A percentile compares a stretch with the other conserved stretches of the same genome.
phyloP scores from a whole-genome alignment of 2,113 vertebrate genomes.

The Tor tambroides region DNA sequence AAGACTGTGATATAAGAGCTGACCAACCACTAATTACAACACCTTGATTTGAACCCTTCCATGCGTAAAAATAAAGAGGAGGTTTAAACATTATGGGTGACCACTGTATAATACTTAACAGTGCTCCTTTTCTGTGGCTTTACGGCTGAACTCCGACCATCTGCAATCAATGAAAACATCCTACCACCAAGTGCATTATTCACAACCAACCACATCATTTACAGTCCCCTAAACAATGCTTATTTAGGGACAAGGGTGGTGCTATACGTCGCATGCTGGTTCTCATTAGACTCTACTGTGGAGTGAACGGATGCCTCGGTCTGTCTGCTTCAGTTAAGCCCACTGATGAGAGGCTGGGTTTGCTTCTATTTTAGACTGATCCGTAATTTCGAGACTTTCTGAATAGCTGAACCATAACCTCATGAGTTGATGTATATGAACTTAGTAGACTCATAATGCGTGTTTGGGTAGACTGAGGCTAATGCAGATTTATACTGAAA shows the following conservation, averaged over 20 bases:
- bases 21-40: conserved; percentile 23
- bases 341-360: conserved; percentile 42
- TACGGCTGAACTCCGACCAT: conserved; percentile 45
- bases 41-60: conserved; percentile 31
- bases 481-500: not conserved
- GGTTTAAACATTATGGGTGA: conserved; percentile 31
- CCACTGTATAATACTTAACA: conserved; percentile 41
- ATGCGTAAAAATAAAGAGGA: not conserved
- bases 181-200: conserved; percentile 9
- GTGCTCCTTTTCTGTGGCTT: conserved; percentile 49
- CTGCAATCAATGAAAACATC: conserved; percentile 49
- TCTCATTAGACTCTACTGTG: conserved; percentile 42
- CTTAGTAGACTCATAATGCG: not conserved
- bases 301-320: conserved; percentile 1
- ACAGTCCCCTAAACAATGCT: conserved; percentile 47
- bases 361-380: conserved; percentile 23
- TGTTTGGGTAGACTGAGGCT: not conserved
- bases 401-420: not conserved
- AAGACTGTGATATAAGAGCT: conserved; percentile 5
- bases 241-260: conserved; percentile 43
- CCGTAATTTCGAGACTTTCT: conserved; percentile 19
- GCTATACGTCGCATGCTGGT: conserved; percentile 45
- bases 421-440: not conserved
- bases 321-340: conserved; percentile 1
- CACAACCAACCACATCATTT: conserved; percentile 53